Evolutionary conservation across 2,113 vertebrate species (phyloP).

Genomic region (Nyctereutes procyonoides): DNA sequence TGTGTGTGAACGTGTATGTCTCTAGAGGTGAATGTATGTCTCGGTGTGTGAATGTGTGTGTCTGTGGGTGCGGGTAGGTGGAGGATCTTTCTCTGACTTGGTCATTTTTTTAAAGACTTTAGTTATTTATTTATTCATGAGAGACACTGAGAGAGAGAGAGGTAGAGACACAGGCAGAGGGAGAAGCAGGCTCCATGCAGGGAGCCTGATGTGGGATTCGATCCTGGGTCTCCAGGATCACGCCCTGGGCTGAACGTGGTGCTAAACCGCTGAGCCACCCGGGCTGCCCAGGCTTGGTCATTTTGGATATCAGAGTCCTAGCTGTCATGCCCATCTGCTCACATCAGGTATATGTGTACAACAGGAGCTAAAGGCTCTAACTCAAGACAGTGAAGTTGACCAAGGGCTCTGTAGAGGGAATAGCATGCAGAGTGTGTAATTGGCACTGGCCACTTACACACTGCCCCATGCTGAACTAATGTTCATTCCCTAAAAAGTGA

Average conservation of each 20-base stretch:
- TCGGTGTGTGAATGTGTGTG: background rate
- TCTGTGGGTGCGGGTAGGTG: too few relatives aligned
- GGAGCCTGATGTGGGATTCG: too few relatives aligned
- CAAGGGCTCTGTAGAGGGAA: background rate
- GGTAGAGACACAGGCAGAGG: too few relatives aligned
- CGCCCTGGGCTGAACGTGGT: too few relatives aligned
- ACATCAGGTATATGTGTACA: accelerated
- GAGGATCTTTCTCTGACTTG: background rate
- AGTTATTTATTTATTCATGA: too few relatives aligned
- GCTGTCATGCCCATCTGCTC: background rate
- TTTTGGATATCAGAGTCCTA: background rate
- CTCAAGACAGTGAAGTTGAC: background rate
- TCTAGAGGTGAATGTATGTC: background rate
- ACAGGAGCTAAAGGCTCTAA: background rate
- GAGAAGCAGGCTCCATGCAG: too few relatives aligned
- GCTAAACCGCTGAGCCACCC: too few relatives aligned
- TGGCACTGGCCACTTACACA: accelerated
- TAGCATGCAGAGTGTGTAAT: background rate
- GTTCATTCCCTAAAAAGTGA: background rate
- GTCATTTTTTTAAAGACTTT: background rate
- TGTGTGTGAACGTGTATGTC: background rate
- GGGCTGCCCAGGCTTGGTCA: background rate
- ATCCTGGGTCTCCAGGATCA: too few relatives aligned
- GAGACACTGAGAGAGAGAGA: too few relatives aligned
- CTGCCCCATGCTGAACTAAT: background rate